phyloP scores from a whole-genome alignment of 2,113 vertebrate genomes.

The Pampusana beccarii region DNA sequence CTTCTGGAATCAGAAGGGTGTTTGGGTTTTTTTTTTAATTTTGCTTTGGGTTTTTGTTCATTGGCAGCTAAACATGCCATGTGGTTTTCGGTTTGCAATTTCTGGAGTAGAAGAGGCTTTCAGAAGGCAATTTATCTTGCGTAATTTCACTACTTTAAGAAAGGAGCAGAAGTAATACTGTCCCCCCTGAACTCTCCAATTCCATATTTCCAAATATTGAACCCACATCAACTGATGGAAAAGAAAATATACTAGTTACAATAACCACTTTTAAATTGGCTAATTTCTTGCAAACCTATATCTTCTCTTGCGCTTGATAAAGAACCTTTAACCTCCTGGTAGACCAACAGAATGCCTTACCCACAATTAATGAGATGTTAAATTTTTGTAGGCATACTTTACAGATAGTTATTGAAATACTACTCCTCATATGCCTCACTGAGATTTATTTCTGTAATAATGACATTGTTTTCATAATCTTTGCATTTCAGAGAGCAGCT shows the following conservation, averaged over 20 bases:
- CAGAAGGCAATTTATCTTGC: neutral
- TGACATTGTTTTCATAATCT: neutral
- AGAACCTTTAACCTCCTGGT: neutral
- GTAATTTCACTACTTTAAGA: neutral
- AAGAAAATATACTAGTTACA: neutral
- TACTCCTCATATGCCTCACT: neutral
- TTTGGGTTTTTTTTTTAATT: neutral
- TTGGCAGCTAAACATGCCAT: neutral
- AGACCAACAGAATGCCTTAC: neutral
- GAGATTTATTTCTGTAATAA: neutral
- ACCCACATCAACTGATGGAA: neutral
- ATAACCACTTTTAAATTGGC: neutral
- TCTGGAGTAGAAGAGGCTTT: slow-evolving; percentile 9
- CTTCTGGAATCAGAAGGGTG: neutral
- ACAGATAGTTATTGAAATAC: neutral
- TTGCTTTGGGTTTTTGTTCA: neutral
- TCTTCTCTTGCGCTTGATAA: neutral
- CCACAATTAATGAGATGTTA: neutral
- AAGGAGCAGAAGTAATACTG: neutral
- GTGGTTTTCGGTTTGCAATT: neutral
- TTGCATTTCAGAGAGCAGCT: neutral
- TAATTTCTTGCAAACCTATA: neutral
- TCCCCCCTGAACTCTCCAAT: neutral
- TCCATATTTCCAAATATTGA: neutral
- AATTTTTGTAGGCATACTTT: neutral